Evolutionary conservation across 1,140 invertebrate species (phyloP), one percentile per base, ranked within the genome.

Genomic region (Frieseomelitta varia): DNA sequence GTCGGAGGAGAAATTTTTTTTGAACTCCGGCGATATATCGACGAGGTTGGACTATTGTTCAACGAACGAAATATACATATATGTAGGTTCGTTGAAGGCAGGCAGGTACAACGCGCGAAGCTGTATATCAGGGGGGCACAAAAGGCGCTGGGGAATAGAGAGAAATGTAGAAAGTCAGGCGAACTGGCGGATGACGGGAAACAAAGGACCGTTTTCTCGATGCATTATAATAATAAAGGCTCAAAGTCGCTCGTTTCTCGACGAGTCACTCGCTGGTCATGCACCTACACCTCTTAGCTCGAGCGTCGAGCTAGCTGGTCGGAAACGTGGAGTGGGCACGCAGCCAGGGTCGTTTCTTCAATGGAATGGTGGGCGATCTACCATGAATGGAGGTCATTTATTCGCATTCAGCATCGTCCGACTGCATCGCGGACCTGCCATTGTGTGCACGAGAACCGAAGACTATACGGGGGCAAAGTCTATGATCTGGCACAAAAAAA

Each of bases 341-440:
- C 76, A 88, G 76, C 82, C 86, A 84, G 88, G 85, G 82, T 88
- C 86, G 78, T 86, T 87, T 90, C 90, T 91, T 92, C 88, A 91
- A 88, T 85, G 86, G 90, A 85, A 90, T 91, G 90, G 90, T 93
- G 92, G 92, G 90, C 92, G 93, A 93, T 90, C 90, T 88, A 79
- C 90, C 88, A 87, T 94, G 93, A 94, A 94, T 94, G 90, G 91
- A 90, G 91, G 92, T 94, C 93, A 93, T 94, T 94, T 93, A 92
- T 92, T 93, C 87, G 91, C 90, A 93, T 93, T 94, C 93, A 93
- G 68, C 79, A 78, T 77, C 88, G 87, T 86, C 90, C 80, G 79
- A 89, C 85, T 90, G 88, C 85, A 90, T 83, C 90, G 89, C 88
- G 91, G 91, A 93, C 91, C 91, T 93, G 91, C 89, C 89, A 92